Base-by-base conservation (phyloP, 2,113 vertebrate species). In the Hipposideros armiger region DNA sequence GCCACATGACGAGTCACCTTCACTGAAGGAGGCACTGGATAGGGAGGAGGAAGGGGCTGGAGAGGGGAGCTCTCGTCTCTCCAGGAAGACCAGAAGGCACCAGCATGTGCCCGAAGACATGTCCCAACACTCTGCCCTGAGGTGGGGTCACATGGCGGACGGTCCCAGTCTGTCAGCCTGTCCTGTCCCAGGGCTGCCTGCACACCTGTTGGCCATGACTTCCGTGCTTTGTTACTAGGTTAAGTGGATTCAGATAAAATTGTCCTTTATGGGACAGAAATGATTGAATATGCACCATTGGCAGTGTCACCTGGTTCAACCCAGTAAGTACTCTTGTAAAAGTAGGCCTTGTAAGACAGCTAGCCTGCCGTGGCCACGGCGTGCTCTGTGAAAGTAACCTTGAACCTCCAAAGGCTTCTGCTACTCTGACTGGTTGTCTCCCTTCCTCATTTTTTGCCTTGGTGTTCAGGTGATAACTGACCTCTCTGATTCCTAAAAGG, bases 1-100 rank as follows among this genome's bases (percentile, higher is more conserved):
- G 89, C 36, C 73, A 80, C 5, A 0, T 54, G 97, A 28, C 8
- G 86, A 16, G 96, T 96, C 74, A 98, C 95, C 30, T 30, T 96
- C 94, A 97, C 93, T 74, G 80, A 67, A 56, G 97, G 96, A n/a
- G 93, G 93, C 9, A 73, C 97, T 98, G 89, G 47, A 88, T 11
- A 30, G 66, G 50, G 94, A 91, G 78, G 36, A 89, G 80, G 91
- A 89, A 93, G 70, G 7, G 45, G 56, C 36, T 85, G 30, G 58
- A 70, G 62, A 77, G 64, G 72, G 24, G 9, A 24, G 2, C 52
- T 54, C 22, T 47, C 66, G 14, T 22, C 56, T 32, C 9, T 6
- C 9, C 56, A 42, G 52, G 15, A 77, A 47, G 66, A 26, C 4
- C 42, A 11, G 40, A 45, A 30, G 36, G 52, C 36, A 28, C 40